Base-by-base conservation (phyloP, 2,113 vertebrate genomes). In the Panurus biarmicus region DNA sequence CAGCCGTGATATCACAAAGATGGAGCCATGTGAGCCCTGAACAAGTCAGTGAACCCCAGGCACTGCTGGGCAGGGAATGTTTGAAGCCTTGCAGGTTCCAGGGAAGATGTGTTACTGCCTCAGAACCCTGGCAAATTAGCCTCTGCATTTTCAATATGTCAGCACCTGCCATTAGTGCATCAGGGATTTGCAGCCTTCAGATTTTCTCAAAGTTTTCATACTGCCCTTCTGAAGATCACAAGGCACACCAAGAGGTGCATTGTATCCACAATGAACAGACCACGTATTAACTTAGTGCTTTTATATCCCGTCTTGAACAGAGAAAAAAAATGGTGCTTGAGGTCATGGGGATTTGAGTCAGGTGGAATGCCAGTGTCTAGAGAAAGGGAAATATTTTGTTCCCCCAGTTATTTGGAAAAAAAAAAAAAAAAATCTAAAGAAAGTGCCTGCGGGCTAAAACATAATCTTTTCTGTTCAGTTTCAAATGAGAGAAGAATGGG, bases 301-400 rank as follows among this genome's bases (percentile, higher is more conserved):
- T 91, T 57, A 40, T 75, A 87, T 50, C 53, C 28, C 35, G 65
- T 20, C 56, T 87, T 56, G 66, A 81, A 67, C 47, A 64, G 51
- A 64, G 87, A 6, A 23, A 28, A 28, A 91, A 92, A 77, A 64
- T 50, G 28, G 33, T 78, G 53, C 65, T 65, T 61, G 40, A 78
- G 60, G 53, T 92, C 40, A 29, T 1, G 0, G 76, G 65, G 80
- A 35, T 87, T 92, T 75, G 48, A 85, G 60, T 65, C 48, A 38
- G 88, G 89, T 93, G 77, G 48, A 93, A 85, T 48, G 64, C 7
- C 33, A 54, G 85, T 26, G 61, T 61, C 56, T 67, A 26, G 64
- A 90, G 83, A 64, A 93, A 90, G 69, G 44, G 69, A 93, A 96
- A 84, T 94, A 90, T 85, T 95, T 89, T 88, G 36, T 88, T 92